phyloP scores from a whole-genome alignment of 2,113 vertebrate genomes.

The Ornithorhynchus anatinus region DNA sequence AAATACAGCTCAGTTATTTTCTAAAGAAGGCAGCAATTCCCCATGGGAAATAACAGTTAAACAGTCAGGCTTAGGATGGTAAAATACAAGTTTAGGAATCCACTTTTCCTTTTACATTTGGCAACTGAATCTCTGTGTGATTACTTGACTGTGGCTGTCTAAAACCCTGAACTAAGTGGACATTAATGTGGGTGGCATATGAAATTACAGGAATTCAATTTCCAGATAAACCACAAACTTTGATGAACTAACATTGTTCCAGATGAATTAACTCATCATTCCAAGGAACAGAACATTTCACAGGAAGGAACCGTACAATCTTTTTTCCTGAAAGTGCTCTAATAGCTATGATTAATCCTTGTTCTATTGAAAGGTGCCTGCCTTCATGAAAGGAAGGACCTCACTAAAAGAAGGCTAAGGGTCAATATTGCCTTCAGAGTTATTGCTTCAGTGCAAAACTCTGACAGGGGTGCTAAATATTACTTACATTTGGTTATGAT shows the following conservation, averaged over 20 bases:
- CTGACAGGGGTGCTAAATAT: neutral
- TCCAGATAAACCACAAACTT: constrained; percentile 67
- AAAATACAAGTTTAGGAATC: constrained; percentile 29
- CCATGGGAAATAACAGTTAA: too few species aligned
- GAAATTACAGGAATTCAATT: constrained; percentile 68
- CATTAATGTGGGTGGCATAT: constrained; percentile 58
- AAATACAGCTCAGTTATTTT: neutral
- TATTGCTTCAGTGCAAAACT: constrained; percentile 5
- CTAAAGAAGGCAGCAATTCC: neutral
- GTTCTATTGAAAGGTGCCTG: constrained; percentile 17
- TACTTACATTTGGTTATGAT: constrained; percentile 10
- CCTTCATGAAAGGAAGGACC: constrained; percentile 14
- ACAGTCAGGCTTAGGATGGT: neutral
- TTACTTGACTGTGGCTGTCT: constrained; percentile 33
- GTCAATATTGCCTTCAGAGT: constrained; percentile 11
- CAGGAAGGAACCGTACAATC: constrained; percentile 6
- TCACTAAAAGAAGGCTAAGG: neutral
- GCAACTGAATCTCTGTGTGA: constrained; percentile 10
- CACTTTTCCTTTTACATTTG: neutral
- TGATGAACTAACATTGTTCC: constrained; percentile 67
- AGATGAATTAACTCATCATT: constrained; percentile 70
- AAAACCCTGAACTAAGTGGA: constrained; percentile 56
- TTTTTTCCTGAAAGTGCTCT: constrained; percentile 22
- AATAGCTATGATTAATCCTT: constrained; percentile 55
- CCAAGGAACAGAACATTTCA: constrained; percentile 45